Percentiles rank a stretch among this genome's conserved stretches.
These are phyloP conservation scores for Macrostomum lignano DNA, from an alignment of 1,140 invertebrate genomes.

Conservation along the genomic window DNA sequence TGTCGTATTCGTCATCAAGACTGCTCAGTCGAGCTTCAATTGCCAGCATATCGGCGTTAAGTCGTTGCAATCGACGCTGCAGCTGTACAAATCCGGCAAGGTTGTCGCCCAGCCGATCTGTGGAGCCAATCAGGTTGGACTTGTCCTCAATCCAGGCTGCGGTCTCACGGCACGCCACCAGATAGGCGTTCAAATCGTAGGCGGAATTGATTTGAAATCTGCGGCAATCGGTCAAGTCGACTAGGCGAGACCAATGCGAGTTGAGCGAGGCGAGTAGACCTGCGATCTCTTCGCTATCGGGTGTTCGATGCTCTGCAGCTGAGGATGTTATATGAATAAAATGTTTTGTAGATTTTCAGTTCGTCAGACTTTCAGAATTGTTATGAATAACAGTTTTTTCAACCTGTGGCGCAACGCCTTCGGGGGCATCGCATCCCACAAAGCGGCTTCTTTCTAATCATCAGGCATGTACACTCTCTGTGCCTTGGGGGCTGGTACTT, in stretches of 20 bases:
- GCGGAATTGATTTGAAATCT: constrained; percentile 64
- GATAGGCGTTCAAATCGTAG: constrained; percentile 82
- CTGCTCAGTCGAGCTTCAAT: constrained; percentile 52
- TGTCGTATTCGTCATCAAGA: constrained; percentile 55
- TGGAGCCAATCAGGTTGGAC: constrained; percentile 64
- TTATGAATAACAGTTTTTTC: no score
- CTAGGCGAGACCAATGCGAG: constrained; percentile 34
- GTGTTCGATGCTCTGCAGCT: constrained; percentile 35
- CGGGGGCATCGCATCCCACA: no score
- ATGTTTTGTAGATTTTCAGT: no score
- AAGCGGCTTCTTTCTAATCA: no score
- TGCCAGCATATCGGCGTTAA: constrained; percentile 75
- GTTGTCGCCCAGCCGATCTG: constrained; percentile 43
- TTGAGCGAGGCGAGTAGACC: constrained; percentile 44
- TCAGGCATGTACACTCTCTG: no score
- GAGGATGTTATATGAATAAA: no score
- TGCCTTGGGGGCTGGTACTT: no score
- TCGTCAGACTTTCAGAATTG: no score
- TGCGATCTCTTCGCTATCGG: constrained; percentile 56
- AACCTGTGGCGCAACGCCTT: no score
- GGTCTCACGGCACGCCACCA: constrained; percentile 82
- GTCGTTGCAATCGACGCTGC: constrained; percentile 52
- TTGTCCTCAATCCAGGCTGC: constrained; percentile 93
- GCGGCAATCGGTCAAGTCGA: constrained; percentile 59
- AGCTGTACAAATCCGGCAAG: constrained; percentile 37